Percentiles rank a stretch among this genome's conserved stretches.
These are phyloP conservation scores for Peromyscus eremicus DNA, from an alignment of 2,797 vertebrate genomes.

Conservation along the genomic window DNA sequence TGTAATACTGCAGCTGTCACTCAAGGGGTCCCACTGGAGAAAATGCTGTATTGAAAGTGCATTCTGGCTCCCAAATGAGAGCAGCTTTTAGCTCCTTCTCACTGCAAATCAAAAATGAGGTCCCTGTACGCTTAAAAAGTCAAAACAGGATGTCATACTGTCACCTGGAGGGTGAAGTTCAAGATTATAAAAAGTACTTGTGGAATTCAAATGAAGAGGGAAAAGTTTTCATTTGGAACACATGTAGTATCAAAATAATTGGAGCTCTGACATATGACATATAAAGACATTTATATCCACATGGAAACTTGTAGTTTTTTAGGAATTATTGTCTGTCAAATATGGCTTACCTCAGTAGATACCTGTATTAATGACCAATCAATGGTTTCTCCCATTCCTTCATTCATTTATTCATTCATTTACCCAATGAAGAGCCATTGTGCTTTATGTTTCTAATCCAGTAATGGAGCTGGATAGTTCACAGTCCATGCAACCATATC, in stretches of 20 bases:
- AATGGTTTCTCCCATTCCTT: background rate
- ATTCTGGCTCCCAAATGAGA: constrained; percentile 67
- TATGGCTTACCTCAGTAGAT: background rate
- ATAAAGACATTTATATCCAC: background rate
- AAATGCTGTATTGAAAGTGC: constrained; percentile 73
- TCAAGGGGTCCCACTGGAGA: constrained; percentile 69
- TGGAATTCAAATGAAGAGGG: constrained; percentile 76
- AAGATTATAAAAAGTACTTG: constrained; percentile 77
- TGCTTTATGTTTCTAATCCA: background rate
- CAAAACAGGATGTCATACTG: constrained; percentile 72
- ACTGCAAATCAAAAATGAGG: constrained; percentile 79
- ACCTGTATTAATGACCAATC: background rate
- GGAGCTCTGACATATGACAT: background rate
- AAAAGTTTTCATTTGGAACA: constrained; percentile 23
- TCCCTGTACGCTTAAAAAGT: constrained; percentile 55
- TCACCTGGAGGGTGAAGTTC: constrained; percentile 67
- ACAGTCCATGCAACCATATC: background rate
- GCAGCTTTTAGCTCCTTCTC: constrained; percentile 69
- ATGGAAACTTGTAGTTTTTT: background rate
- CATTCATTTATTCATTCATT: background rate
- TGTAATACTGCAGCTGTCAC: constrained; percentile 60
- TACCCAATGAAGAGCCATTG: background rate
- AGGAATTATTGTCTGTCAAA: background rate
- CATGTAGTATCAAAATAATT: constrained; percentile 10
- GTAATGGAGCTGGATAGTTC: background rate